Conservation (phyloP, 2,797 vertebrate species). For the Champsocephalus gunnari region DNA sequence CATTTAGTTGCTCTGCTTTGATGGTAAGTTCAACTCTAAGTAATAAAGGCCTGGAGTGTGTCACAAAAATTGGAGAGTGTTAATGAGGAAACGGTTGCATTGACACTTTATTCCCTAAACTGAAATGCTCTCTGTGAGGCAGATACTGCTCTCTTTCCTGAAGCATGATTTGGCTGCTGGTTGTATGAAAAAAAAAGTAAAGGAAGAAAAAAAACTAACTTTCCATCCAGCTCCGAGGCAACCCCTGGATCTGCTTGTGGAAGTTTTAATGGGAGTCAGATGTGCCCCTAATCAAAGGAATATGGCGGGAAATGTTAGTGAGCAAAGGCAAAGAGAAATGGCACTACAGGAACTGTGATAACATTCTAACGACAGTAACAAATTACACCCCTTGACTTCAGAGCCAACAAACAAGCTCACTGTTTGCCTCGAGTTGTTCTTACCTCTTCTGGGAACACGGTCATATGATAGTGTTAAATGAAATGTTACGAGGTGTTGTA, state of each 20-base stretch:
- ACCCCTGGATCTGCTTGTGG: conserved; percentile 74
- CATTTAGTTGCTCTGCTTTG: conserved; percentile 22
- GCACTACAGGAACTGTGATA: conserved; percentile 74
- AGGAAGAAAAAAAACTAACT: conserved; percentile 50
- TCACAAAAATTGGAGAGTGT: conserved; percentile 52
- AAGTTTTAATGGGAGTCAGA: conserved; percentile 85
- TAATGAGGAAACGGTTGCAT: conserved; percentile 63
- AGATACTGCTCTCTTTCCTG: conserved; percentile 47
- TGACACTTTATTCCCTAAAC: conserved; percentile 26
- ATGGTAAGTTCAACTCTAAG: conserved; percentile 19
- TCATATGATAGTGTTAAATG: conserved; percentile 41
- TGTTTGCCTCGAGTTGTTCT: conserved; percentile 38
- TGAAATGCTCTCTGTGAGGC: conserved; percentile 35
- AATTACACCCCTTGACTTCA: conserved; percentile 57
- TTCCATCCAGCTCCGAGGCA: conserved; percentile 74
- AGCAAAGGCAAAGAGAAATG: conserved; percentile 60
- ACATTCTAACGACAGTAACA: conserved; percentile 68
- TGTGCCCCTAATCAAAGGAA: conserved; percentile 85
- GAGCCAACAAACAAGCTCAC: conserved; percentile 56
- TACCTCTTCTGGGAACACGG: conserved; percentile 41
- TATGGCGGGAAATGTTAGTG: conserved; percentile 80
- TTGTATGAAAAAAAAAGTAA: conserved; percentile 29
- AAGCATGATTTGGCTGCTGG: conserved; percentile 60
- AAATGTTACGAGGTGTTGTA: conserved; percentile 53
- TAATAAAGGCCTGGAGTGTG: conserved; percentile 32